A percentile compares a stretch with the other conserved stretches of the same genome.
phyloP scores from a whole-genome alignment of 2,797 vertebrate genomes.

The Eptatretus atami region DNA sequence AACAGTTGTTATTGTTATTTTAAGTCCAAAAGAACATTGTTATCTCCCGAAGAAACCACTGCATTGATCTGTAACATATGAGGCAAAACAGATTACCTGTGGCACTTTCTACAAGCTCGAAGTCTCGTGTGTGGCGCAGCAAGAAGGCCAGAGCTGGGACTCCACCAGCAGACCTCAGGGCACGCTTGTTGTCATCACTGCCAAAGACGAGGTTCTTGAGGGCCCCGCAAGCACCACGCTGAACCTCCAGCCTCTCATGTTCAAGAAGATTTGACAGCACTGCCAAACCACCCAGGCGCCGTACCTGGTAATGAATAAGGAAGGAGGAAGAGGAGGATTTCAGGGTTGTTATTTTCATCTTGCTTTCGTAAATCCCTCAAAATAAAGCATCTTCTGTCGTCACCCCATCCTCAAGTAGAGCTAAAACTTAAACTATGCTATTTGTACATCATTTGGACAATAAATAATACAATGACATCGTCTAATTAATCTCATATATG shows the following conservation, averaged over 20 bases:
- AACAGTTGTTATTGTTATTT: too few species aligned
- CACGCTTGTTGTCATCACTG: slow-evolving; percentile 78
- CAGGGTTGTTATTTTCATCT: too few species aligned
- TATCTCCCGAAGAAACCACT: too few species aligned
- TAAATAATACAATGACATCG: too few species aligned
- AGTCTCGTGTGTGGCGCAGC: slow-evolving; percentile 56
- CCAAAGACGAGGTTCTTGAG: slow-evolving; percentile 80
- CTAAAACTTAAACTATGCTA: too few species aligned
- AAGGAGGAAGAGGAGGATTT: background rate
- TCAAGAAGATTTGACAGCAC: slow-evolving; percentile 77
- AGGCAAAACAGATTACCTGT: slow-evolving; percentile 23
- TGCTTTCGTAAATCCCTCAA: too few species aligned
- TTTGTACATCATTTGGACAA: too few species aligned
- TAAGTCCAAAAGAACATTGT: too few species aligned
- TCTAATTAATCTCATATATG: too few species aligned
- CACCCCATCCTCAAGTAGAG: too few species aligned
- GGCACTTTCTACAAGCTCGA: slow-evolving; percentile 64
- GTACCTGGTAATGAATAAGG: slow-evolving; percentile 25
- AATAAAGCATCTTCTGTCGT: too few species aligned
- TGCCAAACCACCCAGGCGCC: slow-evolving; percentile 60
- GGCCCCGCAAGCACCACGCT: slow-evolving; percentile 66
- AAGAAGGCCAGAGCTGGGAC: slow-evolving; percentile 57
- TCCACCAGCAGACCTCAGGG: slow-evolving; percentile 63
- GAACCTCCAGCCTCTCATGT: slow-evolving; percentile 66
- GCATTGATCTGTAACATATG: too few species aligned